These are phyloP conservation scores for Trididemnum nubilum DNA, from an alignment of 23 tunicate species.

Conservation along the genomic window DNA sequence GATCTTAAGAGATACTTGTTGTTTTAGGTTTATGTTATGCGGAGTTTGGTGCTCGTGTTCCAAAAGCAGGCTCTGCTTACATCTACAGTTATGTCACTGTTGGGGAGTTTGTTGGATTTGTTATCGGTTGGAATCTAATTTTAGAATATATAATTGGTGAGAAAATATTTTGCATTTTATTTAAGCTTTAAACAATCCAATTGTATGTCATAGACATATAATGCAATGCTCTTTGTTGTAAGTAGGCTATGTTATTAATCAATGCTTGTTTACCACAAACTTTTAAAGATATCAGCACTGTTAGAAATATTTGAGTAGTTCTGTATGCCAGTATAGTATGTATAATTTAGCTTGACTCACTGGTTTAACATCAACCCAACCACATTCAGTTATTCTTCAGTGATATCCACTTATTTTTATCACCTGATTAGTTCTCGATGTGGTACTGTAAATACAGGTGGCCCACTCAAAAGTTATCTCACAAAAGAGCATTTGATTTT, in stretches of 20 bases:
- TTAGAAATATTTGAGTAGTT: no score
- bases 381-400: no score
- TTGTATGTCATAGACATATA: no score
- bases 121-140: constrained; percentile 84
- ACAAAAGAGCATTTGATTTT: no score
- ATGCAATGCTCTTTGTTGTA: neutral
- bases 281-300: no score
- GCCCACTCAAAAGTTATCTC: no score
- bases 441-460: neutral
- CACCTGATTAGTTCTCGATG: neutral
- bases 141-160: constrained; percentile 71
- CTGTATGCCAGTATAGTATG: neutral
- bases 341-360: neutral
- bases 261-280: no score
- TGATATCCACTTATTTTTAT: neutral
- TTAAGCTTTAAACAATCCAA: neutral
- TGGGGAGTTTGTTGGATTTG: constrained; percentile 78
- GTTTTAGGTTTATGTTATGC: constrained; percentile 80
- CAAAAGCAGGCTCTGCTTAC: constrained; percentile 92
- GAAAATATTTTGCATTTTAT: neutral
- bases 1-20: no score
- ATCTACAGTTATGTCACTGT: constrained; percentile 90
- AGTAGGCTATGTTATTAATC: neutral
- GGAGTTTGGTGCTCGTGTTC: constrained; percentile 87
- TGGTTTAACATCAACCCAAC: neutral